phyloP scores from a whole-genome alignment of 2,888 invertebrate species.

The Ernsta delagoae region DNA sequence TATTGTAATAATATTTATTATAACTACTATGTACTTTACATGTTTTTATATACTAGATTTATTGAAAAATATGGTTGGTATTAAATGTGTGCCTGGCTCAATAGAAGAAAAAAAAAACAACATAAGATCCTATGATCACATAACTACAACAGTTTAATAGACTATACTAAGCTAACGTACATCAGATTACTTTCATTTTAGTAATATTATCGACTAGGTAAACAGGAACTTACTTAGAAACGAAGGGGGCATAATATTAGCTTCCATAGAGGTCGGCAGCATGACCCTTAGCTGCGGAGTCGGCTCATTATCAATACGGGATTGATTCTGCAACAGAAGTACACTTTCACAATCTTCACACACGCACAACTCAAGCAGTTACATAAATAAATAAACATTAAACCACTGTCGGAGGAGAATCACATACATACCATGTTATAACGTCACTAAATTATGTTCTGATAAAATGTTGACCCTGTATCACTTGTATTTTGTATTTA shows the following conservation, averaged over 20 bases:
- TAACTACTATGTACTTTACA: too few relatives aligned
- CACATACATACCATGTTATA: slow-evolving; percentile 47
- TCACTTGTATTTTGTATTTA: slow-evolving; percentile 46
- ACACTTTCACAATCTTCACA: slow-evolving; percentile 67
- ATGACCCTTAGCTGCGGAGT: slow-evolving; percentile 73
- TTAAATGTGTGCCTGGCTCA: too few relatives aligned
- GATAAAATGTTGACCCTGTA: slow-evolving; percentile 30
- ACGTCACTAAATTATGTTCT: slow-evolving; percentile 16
- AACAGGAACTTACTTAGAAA: slow-evolving; percentile 64
- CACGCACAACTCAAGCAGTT: slow-evolving; percentile 58
- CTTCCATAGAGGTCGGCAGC: slow-evolving; percentile 64
- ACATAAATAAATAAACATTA: slow-evolving; percentile 77
- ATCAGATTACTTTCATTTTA: not conserved
- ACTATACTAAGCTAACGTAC: not conserved
- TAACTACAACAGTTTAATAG: too few relatives aligned
- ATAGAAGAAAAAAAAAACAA: too few relatives aligned
- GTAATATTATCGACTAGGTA: not conserved
- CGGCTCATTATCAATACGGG: slow-evolving; percentile 64
- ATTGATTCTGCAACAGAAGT: slow-evolving; percentile 66
- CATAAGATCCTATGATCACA: too few relatives aligned
- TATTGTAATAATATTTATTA: too few relatives aligned
- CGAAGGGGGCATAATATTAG: slow-evolving; percentile 65
- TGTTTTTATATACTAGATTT: too few relatives aligned
- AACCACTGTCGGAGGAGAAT: slow-evolving; percentile 46
- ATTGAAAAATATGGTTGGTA: too few relatives aligned